Base-by-base conservation (phyloP, 2,113 vertebrate species). In the Carollia perspicillata region DNA sequence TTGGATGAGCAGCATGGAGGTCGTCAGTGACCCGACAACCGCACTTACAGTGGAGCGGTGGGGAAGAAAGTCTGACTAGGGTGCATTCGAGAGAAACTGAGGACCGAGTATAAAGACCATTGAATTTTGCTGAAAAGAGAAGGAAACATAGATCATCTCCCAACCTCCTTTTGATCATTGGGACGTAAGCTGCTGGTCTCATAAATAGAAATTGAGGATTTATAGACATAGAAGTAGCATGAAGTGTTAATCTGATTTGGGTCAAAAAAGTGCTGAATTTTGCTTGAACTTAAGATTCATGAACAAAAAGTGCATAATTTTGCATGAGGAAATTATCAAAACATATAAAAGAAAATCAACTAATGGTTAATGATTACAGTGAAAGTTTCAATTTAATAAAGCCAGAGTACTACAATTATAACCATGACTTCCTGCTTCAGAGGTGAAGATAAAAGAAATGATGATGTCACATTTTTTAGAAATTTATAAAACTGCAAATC, bases 231-330 rank as follows among this genome's bases (percentile, higher is more conserved):
- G 49, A 89, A 60, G 60, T 81, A 79, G 49, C 78, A 22, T 68
- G 42, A 74, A 74, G 7, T 49, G 33, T 69, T 94, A 47, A 35
- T 86, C 47, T 79, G 63, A 72, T 89, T 58, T 10, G 55, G 77
- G 51, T 23, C 65, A 77, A 72, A 72, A 53, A 72, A 74, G 20
- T 93, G 16, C 14, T 80, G 37, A 83, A 77, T 77, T 94, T 92
- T 95, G 8, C 65, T 47, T 87, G 44, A 60, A 79, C 84, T 87
- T 96, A 88, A 94, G n/a, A n/a, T n/a, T n/a, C n/a, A n/a, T n/a
- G n/a, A n/a, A n/a, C n/a, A n/a, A n/a, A n/a, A n/a, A n/a, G n/a
- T n/a, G n/a, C n/a, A n/a, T n/a, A n/a, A n/a, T n/a, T n/a, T n/a
- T n/a, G n/a, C 51, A 7, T 65, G 58, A 6, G 16, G 44, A 37